These are phyloP conservation scores for Tichodroma muraria DNA, from an alignment of 2,113 vertebrate species.

Conservation along the genomic window DNA sequence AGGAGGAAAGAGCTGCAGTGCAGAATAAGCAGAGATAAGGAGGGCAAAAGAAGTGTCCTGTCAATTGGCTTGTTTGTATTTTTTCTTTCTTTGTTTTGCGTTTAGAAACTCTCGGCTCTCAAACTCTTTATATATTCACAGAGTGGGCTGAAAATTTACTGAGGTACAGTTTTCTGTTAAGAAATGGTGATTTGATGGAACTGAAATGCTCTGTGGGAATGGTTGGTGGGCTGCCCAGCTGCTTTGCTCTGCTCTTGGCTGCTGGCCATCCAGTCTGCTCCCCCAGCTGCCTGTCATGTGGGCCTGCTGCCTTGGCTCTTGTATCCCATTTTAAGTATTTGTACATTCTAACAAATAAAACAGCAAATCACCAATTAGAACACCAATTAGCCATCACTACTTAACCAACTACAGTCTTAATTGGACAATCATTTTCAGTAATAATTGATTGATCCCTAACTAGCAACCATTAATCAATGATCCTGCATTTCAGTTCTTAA, in stretches of 20 bases:
- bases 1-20: neutral
- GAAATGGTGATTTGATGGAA: conserved; percentile 11
- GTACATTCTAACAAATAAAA: conserved; percentile 35
- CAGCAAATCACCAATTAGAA: conserved; percentile 46
- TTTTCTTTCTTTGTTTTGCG: neutral
- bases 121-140: neutral
- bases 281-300: conserved; percentile 47
- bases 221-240: conserved; percentile 61
- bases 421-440: conserved; percentile 23
- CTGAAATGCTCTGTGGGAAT: conserved; percentile 18
- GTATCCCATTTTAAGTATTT: conserved; percentile 27
- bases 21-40: neutral
- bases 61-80: neutral
- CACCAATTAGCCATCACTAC: conserved; percentile 24
- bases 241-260: conserved; percentile 49
- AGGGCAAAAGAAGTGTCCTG: neutral
- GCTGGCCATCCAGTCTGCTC: conserved; percentile 44
- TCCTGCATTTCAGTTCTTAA: neutral
- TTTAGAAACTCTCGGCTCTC: neutral
- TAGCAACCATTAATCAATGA: neutral
- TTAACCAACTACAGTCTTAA: neutral
- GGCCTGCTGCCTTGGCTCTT: conserved; percentile 39
- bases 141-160: neutral
- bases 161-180: neutral
- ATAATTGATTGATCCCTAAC: conserved; percentile 21